Conservation (phyloP, 2,888 invertebrate species). For the Meiosimyza platycephala region DNA sequence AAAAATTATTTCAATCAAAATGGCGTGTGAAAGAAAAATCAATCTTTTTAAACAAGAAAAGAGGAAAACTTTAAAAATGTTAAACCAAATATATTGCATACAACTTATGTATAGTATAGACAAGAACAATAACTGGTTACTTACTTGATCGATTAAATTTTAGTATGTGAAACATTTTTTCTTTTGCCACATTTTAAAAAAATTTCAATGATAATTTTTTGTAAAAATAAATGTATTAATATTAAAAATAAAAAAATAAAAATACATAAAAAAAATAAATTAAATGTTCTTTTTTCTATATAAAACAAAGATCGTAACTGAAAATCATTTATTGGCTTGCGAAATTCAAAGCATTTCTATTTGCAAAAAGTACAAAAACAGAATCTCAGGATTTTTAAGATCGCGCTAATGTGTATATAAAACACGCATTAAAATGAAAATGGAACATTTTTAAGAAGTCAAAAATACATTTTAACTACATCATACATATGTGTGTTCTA, state of each 20-base stretch:
- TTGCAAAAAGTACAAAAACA: slow-evolving; percentile 16
- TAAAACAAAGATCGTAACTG: neutral
- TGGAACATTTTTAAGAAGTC: neutral
- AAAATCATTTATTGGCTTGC: too few relatives aligned
- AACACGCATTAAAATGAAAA: neutral
- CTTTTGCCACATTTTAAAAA: slow-evolving; percentile 3
- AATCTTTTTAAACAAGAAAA: neutral
- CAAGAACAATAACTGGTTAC: slow-evolving; percentile 9
- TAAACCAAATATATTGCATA: neutral
- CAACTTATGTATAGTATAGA: slow-evolving; percentile 3
- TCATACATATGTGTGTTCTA: neutral
- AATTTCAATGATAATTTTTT: slow-evolving; percentile 3
- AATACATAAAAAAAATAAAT: neutral
- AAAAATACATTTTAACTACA: neutral
- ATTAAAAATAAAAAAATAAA: neutral
- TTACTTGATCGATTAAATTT: slow-evolving; percentile 8
- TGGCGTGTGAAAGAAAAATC: slow-evolving; percentile 5
- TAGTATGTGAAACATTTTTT: slow-evolving; percentile 8
- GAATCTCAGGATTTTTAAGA: slow-evolving; percentile 18
- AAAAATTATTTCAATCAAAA: slow-evolving; percentile 3
- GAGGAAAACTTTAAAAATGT: neutral
- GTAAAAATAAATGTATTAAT: neutral
- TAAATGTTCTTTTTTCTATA: neutral
- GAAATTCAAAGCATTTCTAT: too few relatives aligned
- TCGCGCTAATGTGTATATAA: neutral